Percentiles rank a stretch among this genome's conserved stretches.
phyloP scores from a whole-genome alignment of 1,140 invertebrate species.

The Phortica variegata region DNA sequence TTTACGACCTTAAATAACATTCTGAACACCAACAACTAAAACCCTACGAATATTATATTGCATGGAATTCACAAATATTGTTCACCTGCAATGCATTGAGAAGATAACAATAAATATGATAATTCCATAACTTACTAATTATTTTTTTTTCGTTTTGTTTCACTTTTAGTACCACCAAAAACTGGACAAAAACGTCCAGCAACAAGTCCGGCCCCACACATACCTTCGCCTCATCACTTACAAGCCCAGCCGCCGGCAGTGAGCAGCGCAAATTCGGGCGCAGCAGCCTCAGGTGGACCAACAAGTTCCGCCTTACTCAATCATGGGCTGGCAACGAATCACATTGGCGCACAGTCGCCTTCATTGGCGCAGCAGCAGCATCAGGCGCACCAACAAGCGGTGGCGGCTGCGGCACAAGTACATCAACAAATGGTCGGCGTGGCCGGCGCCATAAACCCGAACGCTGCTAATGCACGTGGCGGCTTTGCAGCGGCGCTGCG shows the following conservation, averaged over 20 bases:
- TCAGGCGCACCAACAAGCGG: constrained; percentile 48
- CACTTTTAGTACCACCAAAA: constrained; percentile 50
- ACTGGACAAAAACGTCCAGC: constrained; percentile 52
- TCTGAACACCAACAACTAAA: too few relatives aligned
- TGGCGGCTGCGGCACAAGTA: constrained; percentile 41
- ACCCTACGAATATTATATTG: too few relatives aligned
- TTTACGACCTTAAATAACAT: too few relatives aligned
- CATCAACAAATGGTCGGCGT: constrained; percentile 52
- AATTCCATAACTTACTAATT: neutral
- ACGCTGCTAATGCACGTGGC: constrained; percentile 55
- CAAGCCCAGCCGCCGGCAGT: constrained; percentile 39
- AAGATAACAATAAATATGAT: too few relatives aligned
- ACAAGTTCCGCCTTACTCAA: constrained; percentile 25
- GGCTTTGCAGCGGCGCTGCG: constrained; percentile 77
- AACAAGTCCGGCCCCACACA: constrained; percentile 53
- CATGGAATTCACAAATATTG: too few relatives aligned
- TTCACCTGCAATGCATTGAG: too few relatives aligned
- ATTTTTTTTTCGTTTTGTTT: constrained; percentile 1
- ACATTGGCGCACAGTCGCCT: constrained; percentile 45
- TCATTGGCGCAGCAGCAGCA: constrained; percentile 36
- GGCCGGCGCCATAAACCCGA: constrained; percentile 57
- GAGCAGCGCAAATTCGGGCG: constrained; percentile 20
- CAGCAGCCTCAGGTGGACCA: constrained; percentile 16
- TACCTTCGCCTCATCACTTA: constrained; percentile 51
- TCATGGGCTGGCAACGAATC: constrained; percentile 45